Evolutionary conservation across 2,888 invertebrate species (phyloP).

Genomic region (Odontothrips loti): DNA sequence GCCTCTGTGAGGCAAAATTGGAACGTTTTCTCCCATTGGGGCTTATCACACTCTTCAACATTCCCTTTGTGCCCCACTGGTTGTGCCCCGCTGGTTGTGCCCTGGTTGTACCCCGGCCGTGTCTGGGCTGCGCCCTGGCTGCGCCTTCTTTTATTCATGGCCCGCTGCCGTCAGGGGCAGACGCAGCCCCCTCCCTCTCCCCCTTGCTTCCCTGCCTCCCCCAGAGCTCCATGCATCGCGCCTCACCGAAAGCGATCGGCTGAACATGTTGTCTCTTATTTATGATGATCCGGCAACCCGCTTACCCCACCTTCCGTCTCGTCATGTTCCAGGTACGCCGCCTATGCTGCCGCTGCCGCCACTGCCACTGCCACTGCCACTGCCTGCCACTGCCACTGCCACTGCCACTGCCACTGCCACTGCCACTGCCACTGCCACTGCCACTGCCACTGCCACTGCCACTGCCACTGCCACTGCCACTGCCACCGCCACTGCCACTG

Average conservation of each 20-base stretch:
- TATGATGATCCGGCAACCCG: not conserved
- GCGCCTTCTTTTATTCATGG: slow-evolving; percentile 13
- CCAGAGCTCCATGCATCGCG: not conserved
- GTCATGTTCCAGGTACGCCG: slow-evolving; percentile 5
- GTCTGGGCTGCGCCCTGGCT: not conserved
- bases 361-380: not conserved
- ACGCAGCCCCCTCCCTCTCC: no score
- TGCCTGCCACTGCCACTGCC: slow-evolving; percentile 1
- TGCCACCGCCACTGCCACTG: no score
- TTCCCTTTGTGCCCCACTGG: not conserved
- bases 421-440: no score
- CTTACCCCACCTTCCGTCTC: not conserved
- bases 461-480: not conserved
- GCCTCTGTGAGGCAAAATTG: no score
- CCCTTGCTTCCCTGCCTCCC: not conserved
- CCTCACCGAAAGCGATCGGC: not conserved
- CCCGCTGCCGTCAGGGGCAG: not conserved
- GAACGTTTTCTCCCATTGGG: not conserved
- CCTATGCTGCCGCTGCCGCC: not conserved
- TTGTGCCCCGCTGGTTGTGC: no score
- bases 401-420: not conserved
- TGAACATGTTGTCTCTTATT: slow-evolving; percentile 21
- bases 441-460: not conserved
- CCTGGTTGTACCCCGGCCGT: no score
- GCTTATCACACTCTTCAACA: not conserved